Conservation (phyloP, 1,140 invertebrate genomes). For the Phortica variegata region DNA sequence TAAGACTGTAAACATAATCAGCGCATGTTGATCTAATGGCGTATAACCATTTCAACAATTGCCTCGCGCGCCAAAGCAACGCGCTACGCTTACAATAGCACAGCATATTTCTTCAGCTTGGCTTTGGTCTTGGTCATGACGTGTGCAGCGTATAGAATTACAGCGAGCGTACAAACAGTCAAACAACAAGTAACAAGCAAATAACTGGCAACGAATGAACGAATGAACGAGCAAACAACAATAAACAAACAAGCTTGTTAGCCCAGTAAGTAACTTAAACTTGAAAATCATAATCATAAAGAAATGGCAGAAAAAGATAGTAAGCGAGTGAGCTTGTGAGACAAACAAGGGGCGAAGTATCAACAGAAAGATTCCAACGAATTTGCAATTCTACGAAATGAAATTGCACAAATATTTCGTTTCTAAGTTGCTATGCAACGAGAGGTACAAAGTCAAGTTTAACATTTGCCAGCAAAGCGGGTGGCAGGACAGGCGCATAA, state of each 20-base stretch:
- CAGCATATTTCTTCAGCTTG: no score
- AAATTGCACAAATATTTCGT: slow-evolving; percentile 56
- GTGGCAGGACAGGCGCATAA: neutral
- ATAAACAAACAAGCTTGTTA: slow-evolving; percentile 55
- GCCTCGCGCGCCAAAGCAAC: neutral
- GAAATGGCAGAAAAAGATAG: slow-evolving; percentile 29
- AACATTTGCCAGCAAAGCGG: no score
- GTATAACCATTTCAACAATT: slow-evolving; percentile 9
- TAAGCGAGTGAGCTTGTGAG: slow-evolving; percentile 4
- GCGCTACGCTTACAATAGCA: no score
- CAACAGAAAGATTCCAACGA: slow-evolving; percentile 53
- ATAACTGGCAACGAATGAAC: no score
- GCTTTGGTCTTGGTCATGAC: slow-evolving; percentile 52
- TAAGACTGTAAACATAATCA: slow-evolving; percentile 55
- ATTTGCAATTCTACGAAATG: slow-evolving; percentile 55
- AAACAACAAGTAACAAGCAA: no score
- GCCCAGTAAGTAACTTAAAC: no score
- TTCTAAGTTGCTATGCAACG: slow-evolving; percentile 48
- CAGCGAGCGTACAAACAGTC: slow-evolving; percentile 7
- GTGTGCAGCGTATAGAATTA: slow-evolving; percentile 24
- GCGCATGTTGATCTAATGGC: slow-evolving; percentile 44
- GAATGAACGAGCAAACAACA: no score
- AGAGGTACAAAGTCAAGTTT: no score
- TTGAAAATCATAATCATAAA: slow-evolving; percentile 55
- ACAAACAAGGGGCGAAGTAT: no score